These are phyloP conservation scores for Sylvicola cinctus DNA, from an alignment of 2,888 invertebrate species.

Conservation along the genomic window DNA sequence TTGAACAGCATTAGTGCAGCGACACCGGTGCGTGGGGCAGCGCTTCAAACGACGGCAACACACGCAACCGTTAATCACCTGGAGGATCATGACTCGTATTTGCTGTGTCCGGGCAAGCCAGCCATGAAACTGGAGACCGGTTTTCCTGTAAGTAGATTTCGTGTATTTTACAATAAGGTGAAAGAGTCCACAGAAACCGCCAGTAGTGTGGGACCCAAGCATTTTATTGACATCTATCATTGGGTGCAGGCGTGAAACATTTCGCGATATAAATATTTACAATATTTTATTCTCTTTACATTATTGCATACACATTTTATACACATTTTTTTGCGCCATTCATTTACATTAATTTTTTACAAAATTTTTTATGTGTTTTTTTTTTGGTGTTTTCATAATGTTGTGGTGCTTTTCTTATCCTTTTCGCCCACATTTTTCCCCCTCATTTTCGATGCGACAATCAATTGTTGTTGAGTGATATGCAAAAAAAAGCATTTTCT, in stretches of 20 bases:
- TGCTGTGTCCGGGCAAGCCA: conserved; percentile 19
- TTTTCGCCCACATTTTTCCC: too few species aligned
- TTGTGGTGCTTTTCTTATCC: too few species aligned
- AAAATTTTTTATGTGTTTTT: too few species aligned
- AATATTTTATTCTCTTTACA: background rate
- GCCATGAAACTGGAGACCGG: conserved; percentile 19
- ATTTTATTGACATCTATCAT: conserved; percentile 11
- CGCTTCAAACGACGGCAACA: background rate
- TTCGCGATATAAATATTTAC: background rate
- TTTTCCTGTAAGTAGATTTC: conserved; percentile 21
- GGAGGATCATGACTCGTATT: conserved; percentile 18
- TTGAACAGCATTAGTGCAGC: background rate
- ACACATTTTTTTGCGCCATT: too few species aligned
- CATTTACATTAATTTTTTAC: too few species aligned
- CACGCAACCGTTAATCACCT: conserved; percentile 5
- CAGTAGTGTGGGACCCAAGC: conserved; percentile 4
- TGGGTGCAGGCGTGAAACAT: conserved; percentile 7
- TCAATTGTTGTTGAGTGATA: too few species aligned
- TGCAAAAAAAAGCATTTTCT: too few species aligned
- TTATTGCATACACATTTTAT: too few species aligned
- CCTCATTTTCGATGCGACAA: too few species aligned
- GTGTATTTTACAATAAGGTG: conserved; percentile 9
- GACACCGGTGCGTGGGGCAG: too few species aligned
- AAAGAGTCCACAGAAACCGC: conserved; percentile 1
- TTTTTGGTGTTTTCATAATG: too few species aligned